These are phyloP conservation scores for Masnerella sp. DNA, from an alignment of 2,888 invertebrate genomes.

Conservation along the genomic window DNA sequence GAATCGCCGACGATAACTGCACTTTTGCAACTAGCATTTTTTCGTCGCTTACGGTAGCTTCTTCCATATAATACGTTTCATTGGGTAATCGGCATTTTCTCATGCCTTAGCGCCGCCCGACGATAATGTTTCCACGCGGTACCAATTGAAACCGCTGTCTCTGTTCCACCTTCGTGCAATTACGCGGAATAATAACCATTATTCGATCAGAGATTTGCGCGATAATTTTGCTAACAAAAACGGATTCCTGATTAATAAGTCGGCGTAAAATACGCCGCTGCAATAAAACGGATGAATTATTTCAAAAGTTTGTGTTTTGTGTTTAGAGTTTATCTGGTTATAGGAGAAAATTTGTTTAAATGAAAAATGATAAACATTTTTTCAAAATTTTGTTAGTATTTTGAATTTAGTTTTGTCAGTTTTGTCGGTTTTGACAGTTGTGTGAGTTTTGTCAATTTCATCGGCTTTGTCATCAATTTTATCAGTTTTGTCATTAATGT, in stretches of 20 bases:
- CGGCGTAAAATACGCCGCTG: not conserved
- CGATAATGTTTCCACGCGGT: constrained; percentile 23
- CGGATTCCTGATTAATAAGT: constrained; percentile 16
- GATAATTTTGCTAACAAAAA: constrained; percentile 14
- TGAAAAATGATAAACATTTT: too few relatives aligned
- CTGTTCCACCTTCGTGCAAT: constrained; percentile 36
- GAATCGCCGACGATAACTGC: constrained; percentile 21
- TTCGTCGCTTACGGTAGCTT: constrained; percentile 28
- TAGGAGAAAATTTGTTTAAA: too few relatives aligned
- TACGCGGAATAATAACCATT: constrained; percentile 23
- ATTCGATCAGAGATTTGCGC: constrained; percentile 11
- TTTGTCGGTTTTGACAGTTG: too few relatives aligned
- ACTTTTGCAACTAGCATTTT: constrained; percentile 34
- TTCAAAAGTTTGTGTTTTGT: too few relatives aligned
- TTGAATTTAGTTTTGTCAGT: too few relatives aligned
- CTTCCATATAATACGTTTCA: constrained; percentile 49
- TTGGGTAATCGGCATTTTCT: constrained; percentile 49
- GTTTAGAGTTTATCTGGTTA: too few relatives aligned
- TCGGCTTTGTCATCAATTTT: too few relatives aligned
- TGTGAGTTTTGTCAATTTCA: too few relatives aligned
- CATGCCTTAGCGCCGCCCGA: constrained; percentile 28
- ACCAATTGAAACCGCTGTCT: constrained; percentile 24
- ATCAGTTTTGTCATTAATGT: too few relatives aligned
- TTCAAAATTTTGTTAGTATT: too few relatives aligned
- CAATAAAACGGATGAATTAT: constrained; percentile 4